phyloP scores from a whole-genome alignment of 2,888 invertebrate genomes.

The Anagyrus pseudococci region DNA sequence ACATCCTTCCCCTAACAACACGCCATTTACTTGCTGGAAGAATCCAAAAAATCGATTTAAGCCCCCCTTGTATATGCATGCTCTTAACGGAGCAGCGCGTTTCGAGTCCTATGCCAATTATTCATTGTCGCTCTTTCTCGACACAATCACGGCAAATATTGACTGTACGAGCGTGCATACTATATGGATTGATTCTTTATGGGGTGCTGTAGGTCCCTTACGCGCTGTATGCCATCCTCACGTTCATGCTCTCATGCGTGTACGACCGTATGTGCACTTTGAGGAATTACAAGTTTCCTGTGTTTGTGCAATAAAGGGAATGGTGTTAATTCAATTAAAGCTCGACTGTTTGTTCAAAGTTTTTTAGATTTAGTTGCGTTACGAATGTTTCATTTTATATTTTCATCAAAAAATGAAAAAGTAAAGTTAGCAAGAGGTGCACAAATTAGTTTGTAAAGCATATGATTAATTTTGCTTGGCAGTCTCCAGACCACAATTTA shows the following conservation, averaged over 20 bases:
- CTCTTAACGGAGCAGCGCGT: slow-evolving; percentile 22
- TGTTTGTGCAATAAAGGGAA: not conserved
- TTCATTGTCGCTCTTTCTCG: slow-evolving; percentile 44
- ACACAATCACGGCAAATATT: slow-evolving; percentile 56
- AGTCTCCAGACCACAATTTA: too few species aligned
- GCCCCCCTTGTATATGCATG: too few species aligned
- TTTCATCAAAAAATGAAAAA: too few species aligned
- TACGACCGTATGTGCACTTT: slow-evolving; percentile 33
- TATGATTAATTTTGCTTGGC: too few species aligned
- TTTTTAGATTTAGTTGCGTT: slow-evolving; percentile 4
- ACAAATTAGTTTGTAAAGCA: too few species aligned
- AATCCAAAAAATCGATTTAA: too few species aligned
- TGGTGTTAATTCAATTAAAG: not conserved
- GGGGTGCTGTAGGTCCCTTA: slow-evolving; percentile 35
- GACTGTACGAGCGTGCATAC: slow-evolving; percentile 47
- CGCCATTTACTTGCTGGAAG: too few species aligned
- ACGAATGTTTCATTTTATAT: too few species aligned
- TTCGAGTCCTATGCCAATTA: too few species aligned
- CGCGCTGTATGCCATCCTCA: slow-evolving; percentile 18
- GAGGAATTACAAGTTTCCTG: slow-evolving; percentile 25
- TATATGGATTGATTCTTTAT: slow-evolving; percentile 55
- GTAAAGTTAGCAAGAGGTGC: too few species aligned
- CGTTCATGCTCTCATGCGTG: slow-evolving; percentile 2
- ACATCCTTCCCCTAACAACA: too few species aligned
- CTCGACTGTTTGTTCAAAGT: not conserved